Conservation (phyloP, 2,797 vertebrate genomes). For the Premnoplex brunnescens region DNA sequence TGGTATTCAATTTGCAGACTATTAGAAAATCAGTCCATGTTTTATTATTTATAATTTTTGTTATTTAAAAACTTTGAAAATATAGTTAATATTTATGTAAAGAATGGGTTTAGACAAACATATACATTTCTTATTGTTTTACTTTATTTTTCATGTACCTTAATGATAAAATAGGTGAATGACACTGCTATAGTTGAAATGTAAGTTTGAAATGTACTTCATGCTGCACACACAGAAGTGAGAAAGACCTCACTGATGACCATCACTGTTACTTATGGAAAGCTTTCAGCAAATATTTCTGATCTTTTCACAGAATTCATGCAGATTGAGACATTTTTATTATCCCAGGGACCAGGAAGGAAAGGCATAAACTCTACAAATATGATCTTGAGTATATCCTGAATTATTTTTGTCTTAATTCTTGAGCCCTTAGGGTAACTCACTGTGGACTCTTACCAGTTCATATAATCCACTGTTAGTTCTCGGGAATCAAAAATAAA, state of each 20-base stretch:
- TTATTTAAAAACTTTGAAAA: background rate
- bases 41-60: slow-evolving; percentile 10
- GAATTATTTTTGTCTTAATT: background rate
- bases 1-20: background rate
- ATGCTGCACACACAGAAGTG: background rate
- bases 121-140: background rate
- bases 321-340: background rate
- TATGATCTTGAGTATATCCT: background rate
- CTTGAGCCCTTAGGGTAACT: background rate
- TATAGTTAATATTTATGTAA: background rate
- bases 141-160: slow-evolving; percentile 1
- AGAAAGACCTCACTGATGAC: background rate
- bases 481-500: background rate
- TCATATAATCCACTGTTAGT: background rate
- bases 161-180: slow-evolving; percentile 21
- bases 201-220: background rate
- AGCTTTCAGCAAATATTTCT: slow-evolving; percentile 6
- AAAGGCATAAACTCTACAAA: background rate
- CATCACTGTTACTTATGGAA: background rate
- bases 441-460: background rate
- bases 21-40: background rate
- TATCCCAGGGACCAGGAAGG: background rate
- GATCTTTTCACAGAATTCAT: background rate
- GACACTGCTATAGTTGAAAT: background rate
- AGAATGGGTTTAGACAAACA: background rate